These are phyloP conservation scores for Ciona savignyi DNA, from an alignment of 23 tunicate genomes.

Conservation along the genomic window DNA sequence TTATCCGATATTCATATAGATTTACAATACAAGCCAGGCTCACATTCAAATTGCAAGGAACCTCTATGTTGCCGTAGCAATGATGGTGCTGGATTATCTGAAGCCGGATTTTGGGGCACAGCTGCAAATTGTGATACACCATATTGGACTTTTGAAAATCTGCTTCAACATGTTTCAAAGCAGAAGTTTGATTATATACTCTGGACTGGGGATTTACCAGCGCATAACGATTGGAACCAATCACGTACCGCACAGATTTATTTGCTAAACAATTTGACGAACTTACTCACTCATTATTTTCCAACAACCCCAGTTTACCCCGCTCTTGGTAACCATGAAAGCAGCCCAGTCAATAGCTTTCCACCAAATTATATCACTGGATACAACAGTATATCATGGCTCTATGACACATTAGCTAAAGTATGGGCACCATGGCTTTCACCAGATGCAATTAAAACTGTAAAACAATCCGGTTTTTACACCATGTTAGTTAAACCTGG, in stretches of 20 bases:
- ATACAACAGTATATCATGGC: slow-evolving; percentile 49
- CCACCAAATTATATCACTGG: slow-evolving; percentile 69
- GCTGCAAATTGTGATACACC: slow-evolving; percentile 76
- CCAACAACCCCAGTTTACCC: slow-evolving; percentile 79
- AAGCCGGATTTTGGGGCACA: slow-evolving; percentile 91
- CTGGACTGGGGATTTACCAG: slow-evolving; percentile 98
- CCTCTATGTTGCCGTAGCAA: slow-evolving; percentile 72
- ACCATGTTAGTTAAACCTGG: slow-evolving; percentile 59
- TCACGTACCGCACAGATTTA: slow-evolving; percentile 23
- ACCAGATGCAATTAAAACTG: slow-evolving; percentile 48
- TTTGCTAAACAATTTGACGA: slow-evolving; percentile 45
- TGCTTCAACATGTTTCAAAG: slow-evolving; percentile 37
- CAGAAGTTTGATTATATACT: slow-evolving; percentile 71
- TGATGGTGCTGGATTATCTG: neutral
- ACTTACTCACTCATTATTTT: slow-evolving; percentile 44
- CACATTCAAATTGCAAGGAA: slow-evolving; percentile 56
- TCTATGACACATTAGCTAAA: slow-evolving; percentile 51
- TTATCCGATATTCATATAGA: slow-evolving; percentile 89
- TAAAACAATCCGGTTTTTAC: slow-evolving; percentile 64
- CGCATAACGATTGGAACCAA: slow-evolving; percentile 87
- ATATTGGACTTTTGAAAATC: slow-evolving; percentile 63
- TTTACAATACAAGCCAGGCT: slow-evolving; percentile 39
- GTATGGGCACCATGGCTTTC: slow-evolving; percentile 92
- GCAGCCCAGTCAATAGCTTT: slow-evolving; percentile 88
- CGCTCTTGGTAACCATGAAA: slow-evolving; percentile 92